Evolutionary conservation across 2,797 vertebrate species (phyloP), one percentile per base, ranked within the genome.

Genomic region (Urophycis tenuis): DNA sequence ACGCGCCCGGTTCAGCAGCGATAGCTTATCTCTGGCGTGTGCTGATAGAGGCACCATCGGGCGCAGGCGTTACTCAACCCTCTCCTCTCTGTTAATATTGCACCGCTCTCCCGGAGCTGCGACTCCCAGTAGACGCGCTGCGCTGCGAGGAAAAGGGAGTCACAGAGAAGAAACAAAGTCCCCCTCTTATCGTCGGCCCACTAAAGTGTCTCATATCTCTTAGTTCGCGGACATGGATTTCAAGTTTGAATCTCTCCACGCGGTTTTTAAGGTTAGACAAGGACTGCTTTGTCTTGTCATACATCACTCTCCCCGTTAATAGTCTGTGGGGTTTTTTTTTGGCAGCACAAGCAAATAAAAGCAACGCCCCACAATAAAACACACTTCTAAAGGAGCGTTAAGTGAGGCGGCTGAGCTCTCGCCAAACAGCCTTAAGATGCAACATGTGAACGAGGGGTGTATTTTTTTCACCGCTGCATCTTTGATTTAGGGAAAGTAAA

Each of bases 41-140:
- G 33, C 88, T 87, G 88, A 92, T 87, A 87, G 83, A 74, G 83
- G 78, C 84, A 85, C 86, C 81, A 85, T 78, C 84, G 83, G n/a
- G 79, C 81, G 85, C 79, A 74, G 79, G 78, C 80, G 81, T 91
- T 89, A 88, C 88, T 86, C 89, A 91, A 90, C 77, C 72, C 72
- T 81, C n/a, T n/a, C n/a, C n/a, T n/a, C n/a, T n/a, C 81, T 81
- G 91, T 91, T 86, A 92, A 93, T 91, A 77, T 86, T 92, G 90
- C 78, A 90, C 88, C 81, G 75, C 79, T 75, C 76, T 87, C 89
- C 90, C 86, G 85, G 81, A 87, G 81, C 82, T 83, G 82, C 75
- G 77, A 49, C 90, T 89, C 87, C 85, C 81, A 86, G 91, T 25
- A 67, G 60, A 67, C 60, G 14, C 29, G 88, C 84, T 74, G 76